A percentile compares a stretch with the other conserved stretches of the same genome.
Conservation (phyloP, 1,140 invertebrate species). For the Drosophila micromelanica region DNA sequence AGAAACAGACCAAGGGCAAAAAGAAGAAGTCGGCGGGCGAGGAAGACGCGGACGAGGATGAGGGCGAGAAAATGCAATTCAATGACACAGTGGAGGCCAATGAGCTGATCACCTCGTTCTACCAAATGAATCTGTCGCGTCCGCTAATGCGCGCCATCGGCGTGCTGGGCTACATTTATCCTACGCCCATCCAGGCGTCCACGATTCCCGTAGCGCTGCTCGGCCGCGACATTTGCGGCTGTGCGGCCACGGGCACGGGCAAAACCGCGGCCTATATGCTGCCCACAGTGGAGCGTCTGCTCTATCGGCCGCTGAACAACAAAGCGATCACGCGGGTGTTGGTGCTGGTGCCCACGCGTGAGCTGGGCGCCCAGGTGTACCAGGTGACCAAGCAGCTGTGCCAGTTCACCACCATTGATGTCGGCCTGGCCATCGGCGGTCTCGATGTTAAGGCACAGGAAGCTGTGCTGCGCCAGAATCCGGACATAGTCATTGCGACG, state of each 20-base stretch:
- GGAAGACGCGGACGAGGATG: slow-evolving; percentile 84
- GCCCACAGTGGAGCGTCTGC: slow-evolving; percentile 96
- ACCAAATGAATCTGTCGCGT: slow-evolving; percentile 96
- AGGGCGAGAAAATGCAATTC: slow-evolving; percentile 88
- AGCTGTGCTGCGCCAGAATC: slow-evolving; percentile 93
- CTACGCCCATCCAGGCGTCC: slow-evolving; percentile 98
- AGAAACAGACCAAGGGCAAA: slow-evolving; percentile 86
- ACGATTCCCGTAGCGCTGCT: slow-evolving; percentile 97
- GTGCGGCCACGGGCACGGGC: slow-evolving; percentile 96
- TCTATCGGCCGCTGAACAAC: slow-evolving; percentile 89
- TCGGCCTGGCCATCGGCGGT: slow-evolving; percentile 95
- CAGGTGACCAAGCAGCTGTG: slow-evolving; percentile 96
- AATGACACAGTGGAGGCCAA: slow-evolving; percentile 89
- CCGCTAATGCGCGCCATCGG: slow-evolving; percentile 95
- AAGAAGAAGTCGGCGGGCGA: slow-evolving; percentile 85
- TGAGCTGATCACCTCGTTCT: slow-evolving; percentile 91
- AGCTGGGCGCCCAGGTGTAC: slow-evolving; percentile 96
- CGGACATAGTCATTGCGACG: slow-evolving; percentile 99
- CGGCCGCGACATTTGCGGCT: slow-evolving; percentile 85
- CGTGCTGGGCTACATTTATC: slow-evolving; percentile 94
- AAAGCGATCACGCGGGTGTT: slow-evolving; percentile 92
- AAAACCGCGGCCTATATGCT: slow-evolving; percentile 99
- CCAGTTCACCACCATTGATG: slow-evolving; percentile 93
- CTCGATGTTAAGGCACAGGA: slow-evolving; percentile 97
- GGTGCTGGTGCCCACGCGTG: slow-evolving; percentile 97